These are phyloP conservation scores for Telmatochromis sp. DNA, from an alignment of 2,113 vertebrate species.

Conservation along the genomic window DNA sequence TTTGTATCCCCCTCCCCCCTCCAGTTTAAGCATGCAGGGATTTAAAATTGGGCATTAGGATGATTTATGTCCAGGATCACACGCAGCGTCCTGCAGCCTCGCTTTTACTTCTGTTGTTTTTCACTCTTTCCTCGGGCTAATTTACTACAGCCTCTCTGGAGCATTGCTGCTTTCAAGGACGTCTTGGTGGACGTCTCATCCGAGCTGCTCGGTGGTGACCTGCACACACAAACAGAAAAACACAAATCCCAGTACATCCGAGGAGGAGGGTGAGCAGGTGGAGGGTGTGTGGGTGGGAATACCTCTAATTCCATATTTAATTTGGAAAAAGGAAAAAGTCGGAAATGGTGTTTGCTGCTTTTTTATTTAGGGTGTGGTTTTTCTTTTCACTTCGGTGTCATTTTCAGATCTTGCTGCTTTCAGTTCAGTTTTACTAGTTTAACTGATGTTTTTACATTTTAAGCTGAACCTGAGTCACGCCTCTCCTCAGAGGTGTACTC, in stretches of 20 bases:
- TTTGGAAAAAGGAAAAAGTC: neutral
- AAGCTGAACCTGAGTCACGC: neutral
- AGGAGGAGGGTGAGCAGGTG: neutral
- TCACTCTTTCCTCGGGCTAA: conserved; percentile 61
- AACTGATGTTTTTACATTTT: neutral
- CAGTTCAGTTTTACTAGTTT: neutral
- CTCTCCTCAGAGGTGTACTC: neutral
- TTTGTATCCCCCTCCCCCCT: conserved; percentile 13
- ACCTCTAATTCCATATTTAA: neutral
- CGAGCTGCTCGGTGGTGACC: neutral
- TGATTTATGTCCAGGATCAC: conserved; percentile 70
- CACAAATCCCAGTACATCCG: neutral
- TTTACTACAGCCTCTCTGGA: conserved; percentile 62
- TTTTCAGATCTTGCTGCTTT: neutral
- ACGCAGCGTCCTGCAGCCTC: conserved; percentile 51
- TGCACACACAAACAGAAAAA: neutral
- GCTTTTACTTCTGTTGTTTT: conserved; percentile 68
- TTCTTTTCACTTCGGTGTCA: neutral
- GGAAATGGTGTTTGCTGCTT: neutral
- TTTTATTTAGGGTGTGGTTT: neutral
- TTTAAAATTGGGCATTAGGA: conserved; percentile 66
- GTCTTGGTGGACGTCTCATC: conserved; percentile 22
- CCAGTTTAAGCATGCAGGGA: conserved; percentile 67
- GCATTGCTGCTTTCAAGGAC: conserved; percentile 66
- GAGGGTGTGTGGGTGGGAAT: neutral